These are phyloP conservation scores for Archips crataeganus DNA, from an alignment of 2,888 invertebrate species.

Conservation along the genomic window DNA sequence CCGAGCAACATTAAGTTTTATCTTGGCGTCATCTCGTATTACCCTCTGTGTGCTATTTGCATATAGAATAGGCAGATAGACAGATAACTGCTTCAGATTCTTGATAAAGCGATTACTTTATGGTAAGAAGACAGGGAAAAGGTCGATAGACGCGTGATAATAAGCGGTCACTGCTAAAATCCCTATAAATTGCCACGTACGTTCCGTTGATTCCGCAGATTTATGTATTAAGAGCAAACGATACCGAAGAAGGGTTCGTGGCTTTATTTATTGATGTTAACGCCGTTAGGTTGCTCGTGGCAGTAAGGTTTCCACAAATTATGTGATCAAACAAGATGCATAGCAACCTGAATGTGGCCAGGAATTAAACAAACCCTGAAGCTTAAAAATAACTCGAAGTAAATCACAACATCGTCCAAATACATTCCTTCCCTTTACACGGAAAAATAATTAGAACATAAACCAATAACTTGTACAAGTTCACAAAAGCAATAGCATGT, in stretches of 20 bases:
- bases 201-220: neutral
- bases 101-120: conserved; percentile 16
- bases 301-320: too few species aligned
- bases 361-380: too few species aligned
- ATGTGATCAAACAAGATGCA: neutral
- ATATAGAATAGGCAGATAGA: conserved; percentile 31
- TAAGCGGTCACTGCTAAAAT: conserved; percentile 5
- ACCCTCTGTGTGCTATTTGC: conserved; percentile 32
- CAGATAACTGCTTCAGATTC: conserved; percentile 30
- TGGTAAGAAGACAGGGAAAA: conserved; percentile 5
- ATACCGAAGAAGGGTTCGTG: neutral
- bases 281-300: too few species aligned
- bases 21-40: conserved; percentile 33
- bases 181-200: neutral
- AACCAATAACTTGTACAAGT: neutral
- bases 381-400: too few species aligned
- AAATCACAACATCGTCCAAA: too few species aligned
- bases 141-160: neutral
- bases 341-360: too few species aligned
- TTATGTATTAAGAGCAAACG: neutral
- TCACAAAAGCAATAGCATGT: conserved; percentile 3
- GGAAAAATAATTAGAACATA: neutral
- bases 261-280: too few species aligned
- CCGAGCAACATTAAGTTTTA: conserved; percentile 38
- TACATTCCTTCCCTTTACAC: neutral